These are phyloP conservation scores for Sebastes aleutianus DNA, from an alignment of 2,797 vertebrate species.

Conservation along the genomic window DNA sequence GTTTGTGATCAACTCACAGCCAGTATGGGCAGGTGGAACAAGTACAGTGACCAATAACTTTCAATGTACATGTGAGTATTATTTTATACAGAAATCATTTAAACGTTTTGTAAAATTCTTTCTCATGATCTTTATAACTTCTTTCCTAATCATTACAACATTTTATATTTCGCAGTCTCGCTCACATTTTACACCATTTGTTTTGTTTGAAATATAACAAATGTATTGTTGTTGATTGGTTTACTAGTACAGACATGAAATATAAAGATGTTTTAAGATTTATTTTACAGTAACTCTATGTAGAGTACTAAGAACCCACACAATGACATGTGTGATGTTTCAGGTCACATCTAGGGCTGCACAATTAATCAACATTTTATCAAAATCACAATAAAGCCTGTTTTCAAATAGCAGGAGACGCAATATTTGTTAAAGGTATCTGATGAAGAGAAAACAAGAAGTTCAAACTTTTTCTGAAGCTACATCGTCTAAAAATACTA, in stretches of 20 bases:
- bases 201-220: not conserved
- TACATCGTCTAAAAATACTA: constrained; percentile 34
- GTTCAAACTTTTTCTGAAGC: not conserved
- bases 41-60: not conserved
- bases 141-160: not conserved
- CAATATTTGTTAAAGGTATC: not conserved
- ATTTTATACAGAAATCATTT: not conserved
- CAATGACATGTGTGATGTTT: not conserved
- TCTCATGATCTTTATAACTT: not conserved
- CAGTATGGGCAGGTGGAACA: not conserved
- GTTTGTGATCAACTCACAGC: not conserved
- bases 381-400: too few species aligned
- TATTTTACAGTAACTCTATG: not conserved
- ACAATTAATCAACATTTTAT: too few species aligned
- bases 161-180: not conserved
- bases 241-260: not conserved
- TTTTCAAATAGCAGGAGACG: too few species aligned
- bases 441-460: not conserved
- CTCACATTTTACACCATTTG: not conserved
- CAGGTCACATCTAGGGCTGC: not conserved
- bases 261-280: not conserved
- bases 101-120: not conserved
- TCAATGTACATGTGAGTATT: not conserved
- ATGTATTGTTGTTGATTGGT: not conserved
- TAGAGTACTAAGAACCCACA: not conserved